Base-by-base conservation (phyloP, 2,888 invertebrate species). In the Celastrina argiolus region DNA sequence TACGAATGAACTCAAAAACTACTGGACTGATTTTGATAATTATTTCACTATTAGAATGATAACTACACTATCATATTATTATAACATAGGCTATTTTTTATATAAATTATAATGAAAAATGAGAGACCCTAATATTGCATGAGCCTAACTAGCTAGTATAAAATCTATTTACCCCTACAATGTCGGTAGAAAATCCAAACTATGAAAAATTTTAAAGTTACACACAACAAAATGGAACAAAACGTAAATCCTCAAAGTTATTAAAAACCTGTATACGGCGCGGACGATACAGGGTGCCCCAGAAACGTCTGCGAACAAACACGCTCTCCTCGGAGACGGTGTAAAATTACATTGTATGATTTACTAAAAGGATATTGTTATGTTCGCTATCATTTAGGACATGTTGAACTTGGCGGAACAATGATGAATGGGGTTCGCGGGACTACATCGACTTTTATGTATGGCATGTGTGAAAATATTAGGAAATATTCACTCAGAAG, bases 351-450 rank as follows among this genome's bases (percentile, higher is more conserved):
- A 14, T 22, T 61, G 61, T 61, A 61, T 61, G 36, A 61, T 39
- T 61, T 61, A 61, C 61, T 61, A 61, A 61, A 61, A 61, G 61
- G 61, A 61, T 61, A 61, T 61, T 61, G 39, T 61, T 61, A 22
- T 61, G 61, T 61, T 59, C 61, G 61, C 61, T 39, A 61, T 61
- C 61, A 61, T 61, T 61, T 22, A 22, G 51, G 36, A 61, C 61
- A 61, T 61, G 61, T 61, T 61, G 61, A 61, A 61, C 61, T 61
- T 61, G 61, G 39, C 39, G 61, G 39, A 22, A 61, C 61, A 22
- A 61, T 61, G 61, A 61, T 61, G 2, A 26, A 39, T 61, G 36
- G 61, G 61, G 61, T 36, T 12, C 36, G 22, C n/a, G 18, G 59
- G 31, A 59, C 34, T 18, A 61, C 36, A 39, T 61, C 61, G 61